Conservation (phyloP, 2,113 vertebrate genomes). For the Callorhinus ursinus region DNA sequence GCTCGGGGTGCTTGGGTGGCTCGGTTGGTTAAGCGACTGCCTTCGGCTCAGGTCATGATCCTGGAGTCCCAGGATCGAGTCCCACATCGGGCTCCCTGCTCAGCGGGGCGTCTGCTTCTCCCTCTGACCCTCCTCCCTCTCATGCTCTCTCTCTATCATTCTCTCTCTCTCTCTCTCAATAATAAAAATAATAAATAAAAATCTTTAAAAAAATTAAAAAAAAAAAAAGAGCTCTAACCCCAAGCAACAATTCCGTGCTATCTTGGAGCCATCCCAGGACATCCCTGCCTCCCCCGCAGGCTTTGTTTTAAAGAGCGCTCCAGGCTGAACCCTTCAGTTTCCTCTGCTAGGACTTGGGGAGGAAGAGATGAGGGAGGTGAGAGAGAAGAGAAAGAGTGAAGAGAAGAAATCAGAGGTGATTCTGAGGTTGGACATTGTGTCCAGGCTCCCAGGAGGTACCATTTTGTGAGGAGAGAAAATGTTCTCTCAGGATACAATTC, state of each 20-base stretch:
- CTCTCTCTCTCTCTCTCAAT: too few species aligned
- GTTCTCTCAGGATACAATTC: background rate
- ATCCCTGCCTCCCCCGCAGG: background rate
- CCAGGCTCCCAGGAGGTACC: background rate
- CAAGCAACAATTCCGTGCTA: background rate
- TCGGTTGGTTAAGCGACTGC: too few species aligned
- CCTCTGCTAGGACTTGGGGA: background rate
- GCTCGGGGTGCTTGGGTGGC: too few species aligned
- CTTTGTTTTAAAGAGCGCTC: background rate
- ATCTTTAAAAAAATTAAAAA: too few species aligned
- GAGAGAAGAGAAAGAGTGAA: background rate
- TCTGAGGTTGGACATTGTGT: background rate
- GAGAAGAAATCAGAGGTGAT: background rate
- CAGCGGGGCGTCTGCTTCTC: too few species aligned
- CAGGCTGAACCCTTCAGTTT: background rate
- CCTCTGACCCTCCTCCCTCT: too few species aligned
- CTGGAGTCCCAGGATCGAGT: too few species aligned
- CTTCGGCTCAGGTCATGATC: too few species aligned
- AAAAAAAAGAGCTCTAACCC: background rate
- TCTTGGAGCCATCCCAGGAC: background rate
- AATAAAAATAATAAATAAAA: too few species aligned
- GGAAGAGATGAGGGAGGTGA: background rate
- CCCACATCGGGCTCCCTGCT: too few species aligned
- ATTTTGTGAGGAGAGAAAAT: constrained; percentile 18
- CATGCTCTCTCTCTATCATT: too few species aligned